A percentile compares a stretch with the other conserved stretches of the same genome.
phyloP scores from a whole-genome alignment of 2,797 vertebrate species.

The Megaceryle alcyon region DNA sequence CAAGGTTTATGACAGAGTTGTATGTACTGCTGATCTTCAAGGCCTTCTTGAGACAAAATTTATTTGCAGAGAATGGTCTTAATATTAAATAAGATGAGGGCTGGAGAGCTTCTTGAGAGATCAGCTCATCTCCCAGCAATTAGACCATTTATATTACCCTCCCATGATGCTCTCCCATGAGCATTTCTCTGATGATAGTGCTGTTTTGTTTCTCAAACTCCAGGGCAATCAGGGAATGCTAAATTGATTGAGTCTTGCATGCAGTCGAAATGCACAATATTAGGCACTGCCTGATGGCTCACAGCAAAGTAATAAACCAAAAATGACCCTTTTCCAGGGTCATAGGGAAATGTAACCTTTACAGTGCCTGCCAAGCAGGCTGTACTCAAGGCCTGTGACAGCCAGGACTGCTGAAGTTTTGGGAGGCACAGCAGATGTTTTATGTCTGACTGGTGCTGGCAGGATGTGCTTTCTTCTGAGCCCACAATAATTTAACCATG shows the following conservation, averaged over 20 bases:
- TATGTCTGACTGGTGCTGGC: not conserved
- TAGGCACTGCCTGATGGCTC: not conserved
- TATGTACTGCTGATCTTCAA: not conserved
- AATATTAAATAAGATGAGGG: not conserved
- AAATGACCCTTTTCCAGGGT: not conserved
- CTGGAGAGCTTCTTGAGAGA: not conserved
- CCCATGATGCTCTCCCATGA: not conserved
- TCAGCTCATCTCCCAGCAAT: not conserved
- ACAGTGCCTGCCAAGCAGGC: rapidly evolving
- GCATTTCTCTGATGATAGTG: not conserved
- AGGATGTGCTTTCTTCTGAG: not conserved
- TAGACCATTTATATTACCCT: not conserved
- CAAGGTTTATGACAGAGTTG: not conserved
- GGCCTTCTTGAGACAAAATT: not conserved
- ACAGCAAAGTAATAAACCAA: not conserved
- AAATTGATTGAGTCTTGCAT: not conserved
- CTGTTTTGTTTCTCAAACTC: slow-evolving; percentile 2
- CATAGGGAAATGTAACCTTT: not conserved
- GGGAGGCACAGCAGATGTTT: not conserved
- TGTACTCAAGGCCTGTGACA: not conserved
- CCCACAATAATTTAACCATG: not conserved
- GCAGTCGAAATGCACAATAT: not conserved
- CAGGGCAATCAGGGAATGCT: not conserved
- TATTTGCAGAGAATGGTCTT: not conserved
- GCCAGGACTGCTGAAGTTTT: not conserved